phyloP scores from a whole-genome alignment of 2,888 invertebrate species.

The Callinectes sapidus region DNA sequence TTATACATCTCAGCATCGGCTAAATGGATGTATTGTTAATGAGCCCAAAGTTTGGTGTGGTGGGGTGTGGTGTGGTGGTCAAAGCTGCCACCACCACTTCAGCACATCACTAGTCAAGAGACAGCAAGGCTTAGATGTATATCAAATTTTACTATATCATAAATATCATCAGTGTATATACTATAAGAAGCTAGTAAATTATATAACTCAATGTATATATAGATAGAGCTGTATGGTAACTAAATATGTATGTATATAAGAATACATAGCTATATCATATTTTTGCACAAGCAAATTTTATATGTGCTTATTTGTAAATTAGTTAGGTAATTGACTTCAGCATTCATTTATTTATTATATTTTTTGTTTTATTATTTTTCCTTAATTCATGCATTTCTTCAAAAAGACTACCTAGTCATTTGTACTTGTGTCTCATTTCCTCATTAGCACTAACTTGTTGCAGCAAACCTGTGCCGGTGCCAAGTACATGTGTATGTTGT shows the following conservation, averaged over 20 bases:
- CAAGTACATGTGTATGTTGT: background rate
- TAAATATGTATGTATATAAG: conserved; percentile 20
- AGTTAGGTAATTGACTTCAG: background rate
- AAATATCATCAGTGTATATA: background rate
- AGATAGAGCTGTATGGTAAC: background rate
- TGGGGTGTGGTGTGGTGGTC: too few relatives aligned
- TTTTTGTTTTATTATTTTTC: background rate
- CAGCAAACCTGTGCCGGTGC: background rate
- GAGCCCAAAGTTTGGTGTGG: background rate
- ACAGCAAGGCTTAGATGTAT: background rate
- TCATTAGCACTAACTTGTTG: background rate
- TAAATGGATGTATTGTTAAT: background rate
- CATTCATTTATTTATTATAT: background rate
- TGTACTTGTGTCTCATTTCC: background rate
- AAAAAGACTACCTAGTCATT: background rate
- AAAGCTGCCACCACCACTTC: too few relatives aligned
- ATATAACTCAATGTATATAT: background rate
- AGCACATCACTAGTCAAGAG: background rate
- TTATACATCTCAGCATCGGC: background rate
- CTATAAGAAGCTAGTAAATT: background rate
- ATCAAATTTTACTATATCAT: background rate
- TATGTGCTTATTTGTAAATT: conserved; percentile 32
- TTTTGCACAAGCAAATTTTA: conserved; percentile 45
- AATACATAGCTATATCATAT: conserved; percentile 44
- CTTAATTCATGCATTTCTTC: background rate